A percentile compares a stretch with the other conserved stretches of the same genome.
These are phyloP conservation scores for Sepioteuthis lessoniana DNA, from an alignment of 2,888 invertebrate species.

Conservation along the genomic window DNA sequence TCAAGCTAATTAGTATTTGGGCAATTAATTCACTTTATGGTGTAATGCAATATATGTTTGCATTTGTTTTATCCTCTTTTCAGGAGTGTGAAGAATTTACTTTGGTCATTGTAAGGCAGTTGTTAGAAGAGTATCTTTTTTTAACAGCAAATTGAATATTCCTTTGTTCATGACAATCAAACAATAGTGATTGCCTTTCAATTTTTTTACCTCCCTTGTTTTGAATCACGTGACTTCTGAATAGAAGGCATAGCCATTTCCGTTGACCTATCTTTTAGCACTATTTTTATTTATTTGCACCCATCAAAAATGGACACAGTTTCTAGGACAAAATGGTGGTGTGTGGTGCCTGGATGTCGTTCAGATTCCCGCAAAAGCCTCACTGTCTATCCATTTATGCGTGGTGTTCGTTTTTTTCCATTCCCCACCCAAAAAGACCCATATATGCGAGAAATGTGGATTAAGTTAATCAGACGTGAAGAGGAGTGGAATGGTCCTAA, in stretches of 20 bases:
- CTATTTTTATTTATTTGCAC: not conserved
- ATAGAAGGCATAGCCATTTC: not conserved
- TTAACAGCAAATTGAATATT: not conserved
- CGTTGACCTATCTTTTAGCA: not conserved
- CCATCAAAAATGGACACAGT: not conserved
- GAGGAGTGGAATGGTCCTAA: slow-evolving; percentile 47
- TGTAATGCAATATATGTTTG: too few relatives aligned
- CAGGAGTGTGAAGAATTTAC: too few relatives aligned
- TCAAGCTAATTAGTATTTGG: too few relatives aligned
- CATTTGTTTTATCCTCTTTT: too few relatives aligned
- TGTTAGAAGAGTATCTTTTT: too few relatives aligned
- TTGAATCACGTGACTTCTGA: slow-evolving; percentile 6
- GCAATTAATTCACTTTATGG: too few relatives aligned
- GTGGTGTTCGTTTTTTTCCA: slow-evolving; percentile 44
- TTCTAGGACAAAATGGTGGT: slow-evolving; percentile 38
- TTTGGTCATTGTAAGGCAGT: too few relatives aligned
- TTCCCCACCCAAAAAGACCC: slow-evolving; percentile 47
- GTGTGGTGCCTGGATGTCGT: not conserved
- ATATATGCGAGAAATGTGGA: slow-evolving; percentile 49
- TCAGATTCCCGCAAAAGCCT: slow-evolving; percentile 34
- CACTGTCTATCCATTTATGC: slow-evolving; percentile 37
- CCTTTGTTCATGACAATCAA: not conserved
- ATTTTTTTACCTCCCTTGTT: not conserved
- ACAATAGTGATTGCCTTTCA: not conserved
- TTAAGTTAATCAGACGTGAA: slow-evolving; percentile 43